Conservation (phyloP, 2,888 invertebrate species). For the Thalpophila matura region DNA sequence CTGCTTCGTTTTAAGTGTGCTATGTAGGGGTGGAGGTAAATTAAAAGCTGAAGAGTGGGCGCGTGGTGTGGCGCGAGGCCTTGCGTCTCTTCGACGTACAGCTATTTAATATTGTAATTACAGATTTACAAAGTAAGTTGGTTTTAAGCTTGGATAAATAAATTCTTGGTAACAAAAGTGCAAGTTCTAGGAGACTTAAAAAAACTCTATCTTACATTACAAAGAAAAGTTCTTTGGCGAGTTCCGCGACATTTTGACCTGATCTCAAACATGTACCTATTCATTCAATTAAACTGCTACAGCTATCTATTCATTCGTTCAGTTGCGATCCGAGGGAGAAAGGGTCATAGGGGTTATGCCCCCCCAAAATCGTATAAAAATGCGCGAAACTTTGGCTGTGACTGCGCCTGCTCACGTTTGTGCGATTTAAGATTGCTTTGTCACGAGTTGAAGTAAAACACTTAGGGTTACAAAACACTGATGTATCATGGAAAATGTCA, state of each 20-base stretch:
- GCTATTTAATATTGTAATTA: constrained; percentile 29
- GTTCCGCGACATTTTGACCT: background rate
- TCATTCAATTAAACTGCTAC: too few relatives aligned
- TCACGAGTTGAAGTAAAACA: too few relatives aligned
- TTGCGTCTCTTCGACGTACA: background rate
- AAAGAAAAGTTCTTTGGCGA: background rate
- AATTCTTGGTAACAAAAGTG: background rate
- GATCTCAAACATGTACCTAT: too few relatives aligned
- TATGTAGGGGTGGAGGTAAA: constrained; percentile 14
- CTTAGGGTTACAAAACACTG: too few relatives aligned
- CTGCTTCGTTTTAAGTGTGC: constrained; percentile 6
- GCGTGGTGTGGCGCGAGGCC: constrained; percentile 26
- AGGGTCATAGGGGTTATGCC: too few relatives aligned
- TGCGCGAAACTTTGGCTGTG: too few relatives aligned
- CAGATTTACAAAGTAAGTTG: constrained; percentile 1
- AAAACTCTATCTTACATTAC: background rate
- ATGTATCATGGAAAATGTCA: too few relatives aligned
- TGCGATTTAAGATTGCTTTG: too few relatives aligned
- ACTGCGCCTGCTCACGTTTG: too few relatives aligned
- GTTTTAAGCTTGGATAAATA: background rate
- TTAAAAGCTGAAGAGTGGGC: constrained; percentile 19
- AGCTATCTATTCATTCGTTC: too few relatives aligned
- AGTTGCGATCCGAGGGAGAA: too few relatives aligned
- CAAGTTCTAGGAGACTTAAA: background rate
- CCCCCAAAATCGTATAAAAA: too few relatives aligned